Base-by-base conservation (phyloP, 2,797 vertebrate genomes). In the Chrysocyon brachyurus region DNA sequence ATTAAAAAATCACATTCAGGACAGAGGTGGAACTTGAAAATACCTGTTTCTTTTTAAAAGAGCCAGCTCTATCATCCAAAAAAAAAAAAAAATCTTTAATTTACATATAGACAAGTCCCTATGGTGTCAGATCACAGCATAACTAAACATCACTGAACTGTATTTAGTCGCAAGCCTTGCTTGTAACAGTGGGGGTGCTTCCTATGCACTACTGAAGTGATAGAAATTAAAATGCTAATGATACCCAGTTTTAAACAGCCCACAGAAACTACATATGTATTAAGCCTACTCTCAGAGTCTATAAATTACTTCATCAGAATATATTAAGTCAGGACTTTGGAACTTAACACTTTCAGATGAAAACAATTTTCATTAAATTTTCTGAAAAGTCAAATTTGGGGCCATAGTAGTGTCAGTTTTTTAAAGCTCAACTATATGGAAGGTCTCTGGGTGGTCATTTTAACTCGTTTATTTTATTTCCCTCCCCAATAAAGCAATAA, bases 191-290 rank as follows among this genome's bases (percentile, higher is more conserved):
- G 21, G 49, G 49, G 73, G 21, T 57, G 61, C 61, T 87, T 87
- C 59, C 91, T 96, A 73, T 14, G 64, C 66, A 87, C 49, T 66
- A 22, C 83, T 70, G 59, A 95, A 61, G 5, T 82, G 31, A 54
- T 1, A 46, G 56, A 83, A 90, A 94, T 87, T 92, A 79, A 92
- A 92, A 79, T 90, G 68, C 68, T 79, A 79, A 84, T 36, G 82
- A 95, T 77, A 72, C 86, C 78, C 21, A 31, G 28, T 87, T 87
- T 72, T 77, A 66, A 87, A 63, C 49, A 87, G 81, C 68, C 26
- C 68, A 78, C n/a, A 82, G 52, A 40, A 77, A 64, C 40, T 70
- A 68, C 33, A 5, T 72, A 52, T 64, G 36, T 77, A 78, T 78
- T 46, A 96, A 78, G 22, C 26, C 46, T 90, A 28, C 88, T 88